Base-by-base conservation (phyloP, 2,888 invertebrate species). In the Lomographa bimaculata region DNA sequence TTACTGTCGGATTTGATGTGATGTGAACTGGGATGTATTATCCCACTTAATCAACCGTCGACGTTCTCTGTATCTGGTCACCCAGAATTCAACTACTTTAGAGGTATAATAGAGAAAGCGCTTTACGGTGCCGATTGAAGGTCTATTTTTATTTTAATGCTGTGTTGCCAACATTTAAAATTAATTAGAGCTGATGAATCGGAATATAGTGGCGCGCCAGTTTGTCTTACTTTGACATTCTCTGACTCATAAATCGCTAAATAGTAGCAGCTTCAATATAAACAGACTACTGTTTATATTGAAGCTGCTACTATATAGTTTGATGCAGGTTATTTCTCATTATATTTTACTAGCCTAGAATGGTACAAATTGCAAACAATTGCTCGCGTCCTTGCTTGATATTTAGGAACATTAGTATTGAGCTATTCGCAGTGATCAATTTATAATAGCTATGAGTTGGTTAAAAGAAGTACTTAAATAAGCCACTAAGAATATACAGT, bases 341-440 rank as follows among this genome's bases (percentile, higher is more conserved):
- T 21, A 29, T 20, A 10, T 17, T 7, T 18, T 10, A 2, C 12
- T 9, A 18, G 5, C 10, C 7, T 29, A 19, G 17, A 42, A 33
- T 24, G 33, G 35, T 43, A 46, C 8, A 20, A 38, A 49, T 44
- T 30, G 26, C 30, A 7, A 37, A 20, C 45, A 47, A 47, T 52
- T 45, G 45, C 14, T 30, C 18, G 41, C 39, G 47, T 41, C 53
- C 50, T 50, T 53, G 47, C 34, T 41, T 43, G 46, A 38, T 46
- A 48, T 53, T 52, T 47, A 50, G 46, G 42, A 50, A 46, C 30
- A 39, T 44, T 52, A 44, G 24, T 39, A 45, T 46, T 42, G 48
- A 40, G 40, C 35, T 40, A 40, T 42, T 41, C 32, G 35, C 34
- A 40, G 35, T 35, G 30, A 47, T 35, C 40, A 35, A 43, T 45